Evolutionary conservation across 2,888 invertebrate species (phyloP).

Genomic region (Parnassius mnemosyne): DNA sequence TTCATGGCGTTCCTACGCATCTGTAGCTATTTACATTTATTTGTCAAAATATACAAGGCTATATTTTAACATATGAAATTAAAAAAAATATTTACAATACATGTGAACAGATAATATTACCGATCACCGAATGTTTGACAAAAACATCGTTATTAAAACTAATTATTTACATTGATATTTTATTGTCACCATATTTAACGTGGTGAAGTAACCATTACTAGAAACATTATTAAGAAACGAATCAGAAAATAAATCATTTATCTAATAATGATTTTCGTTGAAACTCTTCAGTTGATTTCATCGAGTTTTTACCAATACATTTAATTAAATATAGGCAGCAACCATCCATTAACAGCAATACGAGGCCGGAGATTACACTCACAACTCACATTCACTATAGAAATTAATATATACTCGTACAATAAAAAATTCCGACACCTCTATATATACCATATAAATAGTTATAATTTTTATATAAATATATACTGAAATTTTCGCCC

Average conservation of each 20-base stretch:
- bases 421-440: conserved; percentile 39
- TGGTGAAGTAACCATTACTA: conserved; percentile 62
- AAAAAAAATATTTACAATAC: conserved; percentile 60
- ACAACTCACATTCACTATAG: conserved; percentile 31
- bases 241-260: conserved; percentile 26
- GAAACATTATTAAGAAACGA: conserved; percentile 31
- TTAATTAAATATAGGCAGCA: conserved; percentile 26
- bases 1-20: conserved; percentile 35
- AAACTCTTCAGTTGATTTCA: conserved; percentile 16
- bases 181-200: conserved; percentile 74
- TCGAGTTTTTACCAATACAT: conserved; percentile 13
- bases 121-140: conserved; percentile 38
- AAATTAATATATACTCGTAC: conserved; percentile 31
- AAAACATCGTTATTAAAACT: conserved; percentile 59
- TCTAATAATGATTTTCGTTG: conserved; percentile 11
- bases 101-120: conserved; percentile 1
- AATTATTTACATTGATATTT: conserved; percentile 76
- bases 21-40: conserved; percentile 29
- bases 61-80: conserved; percentile 39
- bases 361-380: conserved; percentile 33
- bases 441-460: conserved; percentile 27
- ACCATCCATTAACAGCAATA: conserved; percentile 31
- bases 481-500: conserved; percentile 39
- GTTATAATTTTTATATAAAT: conserved; percentile 8
- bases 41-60: conserved; percentile 37